Evolutionary conservation across 2,113 vertebrate genomes (phyloP).

Genomic region (Sinocyclocheilus grahami): DNA sequence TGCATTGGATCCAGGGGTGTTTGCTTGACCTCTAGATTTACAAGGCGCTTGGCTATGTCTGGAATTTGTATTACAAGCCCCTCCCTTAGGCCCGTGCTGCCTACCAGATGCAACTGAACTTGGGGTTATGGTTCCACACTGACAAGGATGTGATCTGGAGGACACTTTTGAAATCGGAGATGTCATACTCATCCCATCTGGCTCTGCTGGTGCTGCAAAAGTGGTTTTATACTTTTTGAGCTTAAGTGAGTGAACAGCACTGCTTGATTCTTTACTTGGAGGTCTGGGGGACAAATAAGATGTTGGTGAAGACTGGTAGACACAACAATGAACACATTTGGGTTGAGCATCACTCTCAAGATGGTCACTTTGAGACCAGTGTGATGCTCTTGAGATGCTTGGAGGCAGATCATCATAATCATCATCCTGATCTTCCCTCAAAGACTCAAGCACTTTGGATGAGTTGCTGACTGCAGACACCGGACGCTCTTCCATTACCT

Average conservation of each 20-base stretch:
- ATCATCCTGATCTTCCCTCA: conserved; percentile 60
- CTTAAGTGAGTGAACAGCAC: conserved; percentile 44
- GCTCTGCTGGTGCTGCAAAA: conserved; percentile 26
- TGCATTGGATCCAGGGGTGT: neutral
- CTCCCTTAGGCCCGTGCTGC: conserved; percentile 18
- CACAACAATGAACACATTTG: conserved; percentile 59
- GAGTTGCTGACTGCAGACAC: conserved; percentile 56
- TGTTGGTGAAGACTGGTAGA: conserved; percentile 36
- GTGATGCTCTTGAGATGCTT: conserved; percentile 66
- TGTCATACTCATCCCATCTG: conserved; percentile 38
- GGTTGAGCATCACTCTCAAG: conserved; percentile 53
- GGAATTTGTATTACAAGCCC: conserved; percentile 45
- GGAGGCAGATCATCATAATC: conserved; percentile 57
- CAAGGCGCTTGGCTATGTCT: conserved; percentile 56
- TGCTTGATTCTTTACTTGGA: conserved; percentile 47
- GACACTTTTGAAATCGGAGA: conserved; percentile 45
- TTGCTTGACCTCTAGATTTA: conserved; percentile 24
- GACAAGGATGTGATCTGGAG: conserved; percentile 57
- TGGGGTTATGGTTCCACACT: conserved; percentile 43
- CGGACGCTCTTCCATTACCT: conserved; percentile 50
- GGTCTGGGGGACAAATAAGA: conserved; percentile 49
- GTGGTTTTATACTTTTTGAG: conserved; percentile 46
- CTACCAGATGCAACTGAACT: conserved; percentile 41
- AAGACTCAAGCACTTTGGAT: conserved; percentile 53
- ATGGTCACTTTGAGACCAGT: conserved; percentile 47